Evolutionary conservation across 2,888 invertebrate species (phyloP).

Genomic region (Acleris literana): DNA sequence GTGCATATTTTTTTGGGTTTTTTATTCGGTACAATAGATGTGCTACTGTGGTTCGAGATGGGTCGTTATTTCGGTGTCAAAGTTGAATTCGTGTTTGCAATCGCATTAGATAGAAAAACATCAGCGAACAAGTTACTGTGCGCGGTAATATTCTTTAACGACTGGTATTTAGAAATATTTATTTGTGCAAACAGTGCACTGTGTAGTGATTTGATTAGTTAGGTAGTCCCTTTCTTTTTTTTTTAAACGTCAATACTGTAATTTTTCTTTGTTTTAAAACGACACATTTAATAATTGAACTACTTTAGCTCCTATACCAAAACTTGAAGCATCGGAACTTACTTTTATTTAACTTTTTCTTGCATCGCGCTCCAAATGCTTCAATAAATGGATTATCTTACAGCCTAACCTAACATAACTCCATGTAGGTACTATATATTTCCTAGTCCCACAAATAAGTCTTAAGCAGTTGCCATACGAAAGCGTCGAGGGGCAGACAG

Average conservation of each 20-base stretch:
- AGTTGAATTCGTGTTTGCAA: conserved; percentile 68
- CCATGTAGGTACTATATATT: no score
- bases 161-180: not conserved
- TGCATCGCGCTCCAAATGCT: no score
- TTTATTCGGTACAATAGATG: conserved; percentile 48
- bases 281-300: no score
- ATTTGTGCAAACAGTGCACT: not conserved
- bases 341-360: no score
- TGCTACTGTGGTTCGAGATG: conserved; percentile 72
- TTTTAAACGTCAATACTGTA: no score
- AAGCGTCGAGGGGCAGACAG: conserved; percentile 64
- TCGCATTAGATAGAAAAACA: conserved; percentile 38
- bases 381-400: no score
- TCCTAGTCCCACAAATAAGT: conserved; percentile 3
- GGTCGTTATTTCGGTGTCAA: conserved; percentile 77
- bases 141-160: conserved; percentile 16
- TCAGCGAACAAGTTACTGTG: conserved; percentile 2
- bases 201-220: no score
- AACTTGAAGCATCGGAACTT: no score
- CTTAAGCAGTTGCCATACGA: conserved; percentile 48
- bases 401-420: no score
- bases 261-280: no score
- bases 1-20: conserved; percentile 54
- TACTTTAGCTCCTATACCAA: no score
- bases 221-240: no score